Base-by-base conservation (phyloP, 2,797 vertebrate species). In the Danio tinwini region DNA sequence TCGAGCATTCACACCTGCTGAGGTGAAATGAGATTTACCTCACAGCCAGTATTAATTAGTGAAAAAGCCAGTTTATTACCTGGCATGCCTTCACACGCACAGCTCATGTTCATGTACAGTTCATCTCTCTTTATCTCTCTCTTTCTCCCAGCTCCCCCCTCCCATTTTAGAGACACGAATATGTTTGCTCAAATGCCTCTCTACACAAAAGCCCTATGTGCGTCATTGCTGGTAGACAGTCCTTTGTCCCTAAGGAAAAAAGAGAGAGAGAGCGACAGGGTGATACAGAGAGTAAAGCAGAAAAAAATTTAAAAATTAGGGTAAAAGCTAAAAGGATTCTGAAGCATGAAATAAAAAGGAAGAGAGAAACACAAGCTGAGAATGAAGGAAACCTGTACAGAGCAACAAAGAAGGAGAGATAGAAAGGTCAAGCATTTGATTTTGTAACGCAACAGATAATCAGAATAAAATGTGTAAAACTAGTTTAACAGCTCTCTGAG, bases 151-250 rank as follows among this genome's bases (percentile, higher is more conserved):
- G 17, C 68, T 65, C 65, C 42, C 39, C 47, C 52, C 61, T 59
- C 58, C 42, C 12, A 6, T 61, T 77, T 81, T 64, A 67, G 47
- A 84, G 53, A 82, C 53, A 76, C 47, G 55, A 76, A 80, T 68
- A 82, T 77, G 61, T 78, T 79, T 59, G 62, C 68, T 74, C 65
- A 82, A 82, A 84, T 78, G 70, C 56, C 61, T 84, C 42, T 74
- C 53, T 67, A 68, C 80, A 80, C 52, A 84, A 82, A 81, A 82
- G 76, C 62, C 55, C 78, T 59, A 56, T 75, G 77, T 86, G 85
- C 85, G 78, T 86, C 85, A 86, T 81, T 63, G 56, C 59, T 21
- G 45, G 52, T 47, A 80, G 61, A 71, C 56, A 82, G 73, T 72
- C 39, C 58, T 79, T 84, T 84, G 68, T 84, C 82, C 74, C 64